Evolutionary conservation across 2,797 vertebrate species (phyloP), one percentile per base, ranked within the genome.

Genomic region (Pangasius krempfi): DNA sequence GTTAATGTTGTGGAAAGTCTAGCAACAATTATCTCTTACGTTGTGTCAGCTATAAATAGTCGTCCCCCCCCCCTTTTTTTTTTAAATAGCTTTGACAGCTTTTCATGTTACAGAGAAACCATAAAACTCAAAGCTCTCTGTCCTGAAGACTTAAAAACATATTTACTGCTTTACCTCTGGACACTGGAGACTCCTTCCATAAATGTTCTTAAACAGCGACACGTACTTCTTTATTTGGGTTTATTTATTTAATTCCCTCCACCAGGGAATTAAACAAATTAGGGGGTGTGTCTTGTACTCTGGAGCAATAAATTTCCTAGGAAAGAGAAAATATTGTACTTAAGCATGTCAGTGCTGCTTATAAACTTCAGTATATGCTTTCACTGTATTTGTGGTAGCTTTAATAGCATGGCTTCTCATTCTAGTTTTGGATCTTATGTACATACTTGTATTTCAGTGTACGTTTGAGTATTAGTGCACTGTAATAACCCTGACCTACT

Each of bases 401-500:
- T 75, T n/a, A 50, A n/a, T 40, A 27, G 22, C 25, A 50, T 1
- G 5, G 44, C 47, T 52, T 18, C 20, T 22, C n/a, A 8, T 8
- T 50, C 4, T 14, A 50, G 73, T 6, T 40, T 18, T 20, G 70
- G 70, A 73, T 73, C 30, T 18, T 4, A 8, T 70, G 37, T 12
- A 1, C 20, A 5, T 73, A 3, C 8, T 13, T n/a, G 10, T 27
- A 33, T 79, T 82, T 60, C 22, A 18, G 50, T 10, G 20, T 75
- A 25, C 47, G 16, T 22, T 8, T 83, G 60, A 18, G 62, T 50
- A 52, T 82, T 12, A 27, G 44, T 70, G 86, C 22, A 12, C 64
- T 54, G 1, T 76, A 64, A 27, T 86, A 70, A 84, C 81, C 18
- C 56, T 73, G 73, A 79, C 73, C 66, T 60, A 81, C 47, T 54